phyloP scores from a whole-genome alignment of 2,797 vertebrate species.

The Takifugu ocellatus region DNA sequence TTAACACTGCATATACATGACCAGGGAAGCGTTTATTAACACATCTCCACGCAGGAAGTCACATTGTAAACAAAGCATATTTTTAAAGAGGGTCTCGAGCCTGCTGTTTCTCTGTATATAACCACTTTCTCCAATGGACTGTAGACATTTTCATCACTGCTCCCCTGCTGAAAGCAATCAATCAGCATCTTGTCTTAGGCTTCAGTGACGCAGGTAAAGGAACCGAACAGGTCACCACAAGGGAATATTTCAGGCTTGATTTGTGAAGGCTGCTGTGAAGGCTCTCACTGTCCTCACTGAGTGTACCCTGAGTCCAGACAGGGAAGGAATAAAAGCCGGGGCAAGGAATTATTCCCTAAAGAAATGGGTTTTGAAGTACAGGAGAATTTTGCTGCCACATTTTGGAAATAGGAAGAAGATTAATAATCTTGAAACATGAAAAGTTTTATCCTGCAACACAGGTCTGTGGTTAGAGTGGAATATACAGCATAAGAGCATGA shows the following conservation, averaged over 20 bases:
- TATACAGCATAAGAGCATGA: too few relatives aligned
- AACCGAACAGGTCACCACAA: conserved; percentile 69
- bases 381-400: too few relatives aligned
- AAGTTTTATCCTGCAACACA: too few relatives aligned
- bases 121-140: conserved; percentile 46
- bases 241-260: conserved; percentile 76
- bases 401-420: too few relatives aligned
- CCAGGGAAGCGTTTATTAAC: background rate
- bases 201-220: conserved; percentile 75
- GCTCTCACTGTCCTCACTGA: conserved; percentile 40
- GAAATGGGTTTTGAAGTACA: too few relatives aligned
- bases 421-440: too few relatives aligned
- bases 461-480: too few relatives aligned
- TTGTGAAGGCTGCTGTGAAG: conserved; percentile 66
- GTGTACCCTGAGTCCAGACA: conserved; percentile 29
- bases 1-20: background rate
- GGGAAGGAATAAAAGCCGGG: conserved; percentile 9
- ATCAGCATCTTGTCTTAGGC: conserved; percentile 77
- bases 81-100: conserved; percentile 30
- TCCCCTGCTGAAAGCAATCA: conserved; percentile 79
- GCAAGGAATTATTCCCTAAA: too few relatives aligned
- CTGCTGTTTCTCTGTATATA: conserved; percentile 33
- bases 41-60: conserved; percentile 27
- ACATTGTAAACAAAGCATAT: conserved; percentile 34
- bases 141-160: conserved; percentile 75